These are phyloP conservation scores for Pyrocoelia pectoralis DNA, from an alignment of 2,888 invertebrate species.

Conservation along the genomic window DNA sequence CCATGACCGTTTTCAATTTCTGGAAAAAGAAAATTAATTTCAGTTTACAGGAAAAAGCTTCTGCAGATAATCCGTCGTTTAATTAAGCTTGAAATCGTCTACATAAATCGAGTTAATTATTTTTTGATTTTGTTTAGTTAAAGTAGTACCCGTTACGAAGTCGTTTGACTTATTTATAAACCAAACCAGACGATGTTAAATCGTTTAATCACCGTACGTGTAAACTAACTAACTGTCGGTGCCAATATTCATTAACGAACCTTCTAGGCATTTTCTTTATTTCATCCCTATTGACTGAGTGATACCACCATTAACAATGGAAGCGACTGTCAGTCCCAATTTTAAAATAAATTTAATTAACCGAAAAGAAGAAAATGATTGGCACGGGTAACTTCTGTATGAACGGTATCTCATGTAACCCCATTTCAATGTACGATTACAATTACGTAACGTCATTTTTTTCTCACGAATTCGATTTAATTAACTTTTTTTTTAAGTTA, in stretches of 20 bases:
- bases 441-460: no score
- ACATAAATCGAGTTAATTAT: not conserved
- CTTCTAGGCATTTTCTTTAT: not conserved
- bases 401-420: no score
- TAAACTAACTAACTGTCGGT: not conserved
- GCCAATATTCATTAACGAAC: not conserved
- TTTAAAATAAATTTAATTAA: no score
- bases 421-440: no score
- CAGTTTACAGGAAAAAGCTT: not conserved
- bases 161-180: not conserved
- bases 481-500: not conserved
- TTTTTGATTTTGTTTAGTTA: not conserved
- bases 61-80: not conserved
- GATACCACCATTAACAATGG: no score
- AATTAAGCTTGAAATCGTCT: not conserved
- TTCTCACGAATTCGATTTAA: not conserved
- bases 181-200: not conserved
- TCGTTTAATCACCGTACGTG: not conserved
- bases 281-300: not conserved
- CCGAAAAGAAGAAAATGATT: no score
- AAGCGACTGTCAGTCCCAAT: no score
- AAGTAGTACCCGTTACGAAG: not conserved
- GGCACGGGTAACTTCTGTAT: no score
- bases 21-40: conserved; percentile 46
- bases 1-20: conserved; percentile 75